Evolutionary conservation across 30 jellyfish, hydroid and myxozoan genomes (phyloP).

Genomic region (Chrysaora quinquecirrha): DNA sequence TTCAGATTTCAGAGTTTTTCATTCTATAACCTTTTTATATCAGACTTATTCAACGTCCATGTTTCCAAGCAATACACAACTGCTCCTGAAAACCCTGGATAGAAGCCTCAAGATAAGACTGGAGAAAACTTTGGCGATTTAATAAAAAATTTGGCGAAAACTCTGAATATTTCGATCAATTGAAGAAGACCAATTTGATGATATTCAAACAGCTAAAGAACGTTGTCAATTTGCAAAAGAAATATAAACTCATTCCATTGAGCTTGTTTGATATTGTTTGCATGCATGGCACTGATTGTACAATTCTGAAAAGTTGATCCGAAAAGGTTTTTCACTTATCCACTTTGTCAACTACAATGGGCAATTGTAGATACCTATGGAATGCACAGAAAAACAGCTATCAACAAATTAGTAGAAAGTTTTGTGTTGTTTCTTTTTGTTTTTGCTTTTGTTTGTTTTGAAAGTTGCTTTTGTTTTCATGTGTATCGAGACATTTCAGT

Average conservation of each 20-base stretch:
- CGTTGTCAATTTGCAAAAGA: conserved; percentile 12
- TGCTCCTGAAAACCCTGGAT: too few species aligned
- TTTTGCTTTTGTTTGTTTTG: too few species aligned
- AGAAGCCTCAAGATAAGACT: too few species aligned
- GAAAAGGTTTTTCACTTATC: conserved; percentile 26
- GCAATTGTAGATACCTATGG: conserved; percentile 31
- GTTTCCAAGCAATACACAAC: too few species aligned
- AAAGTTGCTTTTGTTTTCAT: too few species aligned
- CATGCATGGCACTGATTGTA: conserved; percentile 41
- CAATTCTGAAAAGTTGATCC: conserved; percentile 29
- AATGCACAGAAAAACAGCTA: conserved; percentile 41
- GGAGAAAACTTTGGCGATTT: too few species aligned
- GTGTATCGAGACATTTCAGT: neutral
- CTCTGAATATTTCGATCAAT: conserved; percentile 45
- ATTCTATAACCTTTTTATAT: too few species aligned
- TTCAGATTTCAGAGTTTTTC: too few species aligned
- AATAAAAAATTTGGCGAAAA: conserved; percentile 33
- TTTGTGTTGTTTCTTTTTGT: neutral
- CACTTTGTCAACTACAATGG: conserved; percentile 64
- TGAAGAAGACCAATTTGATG: conserved; percentile 25
- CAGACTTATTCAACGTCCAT: too few species aligned
- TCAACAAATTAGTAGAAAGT: neutral
- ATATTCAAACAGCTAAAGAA: conserved; percentile 36
- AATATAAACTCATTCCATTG: conserved; percentile 16
- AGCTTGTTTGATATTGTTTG: conserved; percentile 16